Conservation (phyloP, 2,113 vertebrate genomes). For the Peromyscus californicus region DNA sequence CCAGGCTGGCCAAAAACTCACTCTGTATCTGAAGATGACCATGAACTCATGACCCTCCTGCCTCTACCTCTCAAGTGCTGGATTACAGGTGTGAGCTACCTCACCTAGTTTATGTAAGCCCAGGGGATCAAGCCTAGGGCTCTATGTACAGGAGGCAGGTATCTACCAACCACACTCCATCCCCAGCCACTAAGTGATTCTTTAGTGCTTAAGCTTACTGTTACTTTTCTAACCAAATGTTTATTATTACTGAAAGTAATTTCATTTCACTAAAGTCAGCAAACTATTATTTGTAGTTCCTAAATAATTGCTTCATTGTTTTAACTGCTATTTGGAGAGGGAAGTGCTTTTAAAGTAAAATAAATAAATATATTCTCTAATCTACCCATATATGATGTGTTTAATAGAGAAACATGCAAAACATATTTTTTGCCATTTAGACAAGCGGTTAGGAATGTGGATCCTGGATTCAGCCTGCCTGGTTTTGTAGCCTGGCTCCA, state of each 20-base stretch:
- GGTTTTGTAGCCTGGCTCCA: not conserved
- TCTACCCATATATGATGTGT: slow-evolving; percentile 35
- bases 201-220: slow-evolving; percentile 52
- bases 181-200: not conserved
- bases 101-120: not conserved
- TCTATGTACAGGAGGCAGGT: not conserved
- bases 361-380: slow-evolving; percentile 36
- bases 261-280: slow-evolving; percentile 35
- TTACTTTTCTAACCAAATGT: slow-evolving; percentile 52
- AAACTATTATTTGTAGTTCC: slow-evolving; percentile 46
- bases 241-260: slow-evolving; percentile 44
- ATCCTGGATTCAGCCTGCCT: not conserved
- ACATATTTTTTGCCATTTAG: slow-evolving; percentile 49
- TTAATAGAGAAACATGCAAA: slow-evolving; percentile 46
- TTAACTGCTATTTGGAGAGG: slow-evolving; percentile 53
- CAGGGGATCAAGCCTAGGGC: not conserved
- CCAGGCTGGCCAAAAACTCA: not conserved
- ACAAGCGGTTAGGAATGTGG: slow-evolving; percentile 27
- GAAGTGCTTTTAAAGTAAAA: slow-evolving; percentile 35
- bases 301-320: slow-evolving; percentile 61
- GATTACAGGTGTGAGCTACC: not conserved
- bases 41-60: not conserved
- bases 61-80: not conserved
- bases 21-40: not conserved
- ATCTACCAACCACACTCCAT: not conserved